phyloP scores from a whole-genome alignment of 2,797 vertebrate species.

The Nannoperca australis region DNA sequence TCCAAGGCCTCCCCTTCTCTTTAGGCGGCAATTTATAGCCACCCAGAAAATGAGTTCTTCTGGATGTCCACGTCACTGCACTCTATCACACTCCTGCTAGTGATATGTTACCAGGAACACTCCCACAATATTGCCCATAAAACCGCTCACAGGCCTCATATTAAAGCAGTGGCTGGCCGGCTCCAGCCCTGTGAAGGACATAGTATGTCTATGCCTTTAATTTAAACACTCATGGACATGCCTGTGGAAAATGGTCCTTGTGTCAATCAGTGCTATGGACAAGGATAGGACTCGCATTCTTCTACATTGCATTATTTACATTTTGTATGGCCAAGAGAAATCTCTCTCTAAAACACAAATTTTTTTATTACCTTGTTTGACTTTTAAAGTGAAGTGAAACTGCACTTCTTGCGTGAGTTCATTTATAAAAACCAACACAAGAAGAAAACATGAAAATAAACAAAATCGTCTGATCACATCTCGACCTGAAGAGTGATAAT shows the following conservation, averaged over 20 bases:
- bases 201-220: conserved; percentile 71
- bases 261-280: conserved; percentile 59
- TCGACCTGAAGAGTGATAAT: conserved; percentile 1
- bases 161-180: conserved; percentile 63
- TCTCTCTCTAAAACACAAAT: conserved; percentile 6
- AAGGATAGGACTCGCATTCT: conserved; percentile 38
- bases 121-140: conserved; percentile 79
- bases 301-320: conserved; percentile 40
- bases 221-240: conserved; percentile 71
- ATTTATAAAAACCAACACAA: background rate
- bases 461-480: background rate
- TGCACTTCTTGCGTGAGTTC: background rate
- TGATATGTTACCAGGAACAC: conserved; percentile 79
- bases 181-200: conserved; percentile 77
- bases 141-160: conserved; percentile 73
- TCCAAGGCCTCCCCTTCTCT: conserved; percentile 75
- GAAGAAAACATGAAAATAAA: background rate
- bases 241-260: conserved; percentile 49
- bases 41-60: conserved; percentile 79
- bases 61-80: conserved; percentile 69
- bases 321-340: conserved; percentile 32
- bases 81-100: conserved; percentile 71
- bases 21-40: conserved; percentile 78
- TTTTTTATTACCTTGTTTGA: conserved; percentile 15
- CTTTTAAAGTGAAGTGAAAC: background rate